Conservation (phyloP, 2,113 vertebrate species). For the Syngnathus floridae region DNA sequence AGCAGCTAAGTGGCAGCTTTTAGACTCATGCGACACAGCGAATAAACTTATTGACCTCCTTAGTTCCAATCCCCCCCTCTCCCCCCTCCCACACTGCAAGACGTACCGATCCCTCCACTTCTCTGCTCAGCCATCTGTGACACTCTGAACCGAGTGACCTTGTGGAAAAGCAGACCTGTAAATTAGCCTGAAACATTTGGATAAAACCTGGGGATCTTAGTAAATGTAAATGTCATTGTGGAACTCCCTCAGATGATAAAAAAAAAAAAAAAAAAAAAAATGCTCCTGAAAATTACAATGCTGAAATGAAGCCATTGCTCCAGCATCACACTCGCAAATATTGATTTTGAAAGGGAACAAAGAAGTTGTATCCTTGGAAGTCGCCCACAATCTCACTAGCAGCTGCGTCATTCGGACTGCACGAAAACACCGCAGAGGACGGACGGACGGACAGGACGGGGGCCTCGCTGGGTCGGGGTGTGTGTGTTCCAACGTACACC, state of each 20-base stretch:
- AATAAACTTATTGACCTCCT: constrained; percentile 51
- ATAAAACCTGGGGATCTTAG: constrained; percentile 22
- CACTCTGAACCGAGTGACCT: constrained; percentile 52
- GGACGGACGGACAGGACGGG: constrained; percentile 9
- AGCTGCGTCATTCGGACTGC: constrained; percentile 42
- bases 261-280: too few relatives aligned
- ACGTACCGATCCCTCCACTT: constrained; percentile 34
- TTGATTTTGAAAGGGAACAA: constrained; percentile 25
- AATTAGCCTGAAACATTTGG: constrained; percentile 47
- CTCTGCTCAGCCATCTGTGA: constrained; percentile 50
- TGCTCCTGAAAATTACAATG: too few relatives aligned
- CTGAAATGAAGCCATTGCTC: too few relatives aligned
- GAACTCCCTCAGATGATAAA: too few relatives aligned
- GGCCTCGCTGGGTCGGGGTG: constrained; percentile 13
- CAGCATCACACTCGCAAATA: not conserved
- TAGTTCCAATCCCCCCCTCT: constrained; percentile 29
- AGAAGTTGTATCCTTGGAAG: constrained; percentile 29
- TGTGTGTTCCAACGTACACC: constrained; percentile 1
- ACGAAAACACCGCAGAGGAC: constrained; percentile 43
- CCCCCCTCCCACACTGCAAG: constrained; percentile 19
- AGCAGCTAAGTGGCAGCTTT: constrained; percentile 8
- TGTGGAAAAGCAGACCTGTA: constrained; percentile 18
- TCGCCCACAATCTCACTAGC: constrained; percentile 15
- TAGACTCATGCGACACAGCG: constrained; percentile 4
- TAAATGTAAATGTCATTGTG: too few relatives aligned